Percentiles rank a stretch among this genome's conserved stretches.
phyloP scores from a whole-genome alignment of 2,888 invertebrate species.

The Drosophila prostipennis region DNA sequence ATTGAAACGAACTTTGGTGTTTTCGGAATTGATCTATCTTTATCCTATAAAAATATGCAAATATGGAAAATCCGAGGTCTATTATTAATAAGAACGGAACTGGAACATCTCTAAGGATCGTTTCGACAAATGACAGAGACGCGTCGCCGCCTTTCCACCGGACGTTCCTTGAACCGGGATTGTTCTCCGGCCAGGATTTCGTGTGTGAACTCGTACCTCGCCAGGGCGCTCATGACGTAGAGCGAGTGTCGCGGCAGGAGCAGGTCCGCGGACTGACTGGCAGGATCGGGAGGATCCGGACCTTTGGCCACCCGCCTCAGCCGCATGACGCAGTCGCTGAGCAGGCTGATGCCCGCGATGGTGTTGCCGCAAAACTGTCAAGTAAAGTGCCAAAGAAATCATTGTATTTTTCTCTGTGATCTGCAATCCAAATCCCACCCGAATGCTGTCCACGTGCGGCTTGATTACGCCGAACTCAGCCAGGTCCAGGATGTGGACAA shows the following conservation, averaged over 20 bases:
- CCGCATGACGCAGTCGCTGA: slow-evolving; percentile 96
- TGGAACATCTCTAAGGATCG: slow-evolving; percentile 85
- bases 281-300: no score
- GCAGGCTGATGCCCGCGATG: slow-evolving; percentile 94
- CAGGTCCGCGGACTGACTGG: slow-evolving; percentile 87
- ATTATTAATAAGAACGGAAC: no score
- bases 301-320: slow-evolving; percentile 86
- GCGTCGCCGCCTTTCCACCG: slow-evolving; percentile 87
- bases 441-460: slow-evolving; percentile 97
- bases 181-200: slow-evolving; percentile 90
- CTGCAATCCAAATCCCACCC: slow-evolving; percentile 86
- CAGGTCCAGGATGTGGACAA: slow-evolving; percentile 96
- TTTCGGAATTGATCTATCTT: no score
- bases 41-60: no score
- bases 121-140: slow-evolving; percentile 93
- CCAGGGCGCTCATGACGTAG: slow-evolving; percentile 95
- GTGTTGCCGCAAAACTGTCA: slow-evolving; percentile 97
- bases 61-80: no score
- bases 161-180: slow-evolving; percentile 87
- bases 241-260: slow-evolving; percentile 91
- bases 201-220: slow-evolving; percentile 95
- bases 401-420: not conserved
- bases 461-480: slow-evolving; percentile 95
- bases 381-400: not conserved
- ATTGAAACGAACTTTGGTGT: no score